Evolutionary conservation across 2,797 vertebrate species (phyloP).

Genomic region (Hypotaenidia philippensis): DNA sequence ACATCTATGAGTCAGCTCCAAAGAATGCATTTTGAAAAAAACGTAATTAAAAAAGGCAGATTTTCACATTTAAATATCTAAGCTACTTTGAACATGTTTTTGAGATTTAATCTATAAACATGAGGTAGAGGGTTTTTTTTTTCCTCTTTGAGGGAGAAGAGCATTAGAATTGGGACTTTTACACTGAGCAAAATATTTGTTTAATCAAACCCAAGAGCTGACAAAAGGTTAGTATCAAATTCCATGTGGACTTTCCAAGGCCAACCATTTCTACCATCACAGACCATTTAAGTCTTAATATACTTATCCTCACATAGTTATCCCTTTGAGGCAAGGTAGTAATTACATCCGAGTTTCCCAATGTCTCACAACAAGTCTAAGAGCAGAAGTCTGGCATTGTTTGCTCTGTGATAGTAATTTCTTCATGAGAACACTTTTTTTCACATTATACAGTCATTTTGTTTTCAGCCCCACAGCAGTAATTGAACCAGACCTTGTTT

Average conservation of each 20-base stretch:
- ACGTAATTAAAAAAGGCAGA: neutral
- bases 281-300: conserved; percentile 13
- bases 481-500: conserved; percentile 22
- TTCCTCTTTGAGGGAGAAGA: neutral
- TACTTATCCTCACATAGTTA: conserved; percentile 18
- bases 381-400: conserved; percentile 21
- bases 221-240: neutral
- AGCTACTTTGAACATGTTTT: neutral
- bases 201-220: conserved; percentile 16
- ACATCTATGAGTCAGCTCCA: neutral
- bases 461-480: neutral
- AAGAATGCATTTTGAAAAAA: neutral
- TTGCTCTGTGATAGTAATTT: neutral
- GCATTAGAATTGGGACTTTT: neutral
- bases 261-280: neutral
- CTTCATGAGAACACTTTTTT: neutral
- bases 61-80: neutral
- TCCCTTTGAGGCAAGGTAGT: conserved; percentile 11
- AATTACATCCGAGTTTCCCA: conserved; percentile 24
- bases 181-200: neutral
- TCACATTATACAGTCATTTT: neutral
- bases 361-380: conserved; percentile 15
- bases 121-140: neutral
- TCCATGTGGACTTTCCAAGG: neutral
- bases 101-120: neutral